Conservation (phyloP, 2,888 invertebrate genomes). For the Tenthredo livida region DNA sequence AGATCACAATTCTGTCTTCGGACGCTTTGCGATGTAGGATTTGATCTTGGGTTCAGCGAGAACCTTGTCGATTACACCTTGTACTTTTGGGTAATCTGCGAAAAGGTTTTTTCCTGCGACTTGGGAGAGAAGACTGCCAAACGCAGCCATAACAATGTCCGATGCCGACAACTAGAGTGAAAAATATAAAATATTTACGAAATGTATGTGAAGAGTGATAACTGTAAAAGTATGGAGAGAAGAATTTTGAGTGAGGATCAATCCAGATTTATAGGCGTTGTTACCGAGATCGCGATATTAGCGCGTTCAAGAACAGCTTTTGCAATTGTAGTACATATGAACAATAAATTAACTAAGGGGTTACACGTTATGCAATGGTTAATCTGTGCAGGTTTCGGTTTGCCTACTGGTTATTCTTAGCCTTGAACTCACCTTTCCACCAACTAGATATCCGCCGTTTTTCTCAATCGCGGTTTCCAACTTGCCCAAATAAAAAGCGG, state of each 20-base stretch:
- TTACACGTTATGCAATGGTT: background rate
- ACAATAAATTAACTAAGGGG: no score
- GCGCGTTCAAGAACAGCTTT: background rate
- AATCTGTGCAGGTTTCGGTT: background rate
- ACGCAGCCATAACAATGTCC: slow-evolving; percentile 76
- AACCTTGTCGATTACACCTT: slow-evolving; percentile 44
- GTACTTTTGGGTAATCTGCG: slow-evolving; percentile 49
- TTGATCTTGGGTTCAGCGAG: slow-evolving; percentile 44
- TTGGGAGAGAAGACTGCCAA: slow-evolving; percentile 72
- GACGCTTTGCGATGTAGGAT: slow-evolving; percentile 63
- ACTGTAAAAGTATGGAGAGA: background rate
- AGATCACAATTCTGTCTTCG: slow-evolving; percentile 65
- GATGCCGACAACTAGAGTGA: slow-evolving; percentile 78
- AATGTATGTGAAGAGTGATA: background rate
- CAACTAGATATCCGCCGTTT: slow-evolving; percentile 72
- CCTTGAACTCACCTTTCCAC: slow-evolving; percentile 69
- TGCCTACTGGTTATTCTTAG: background rate
- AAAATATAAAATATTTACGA: background rate
- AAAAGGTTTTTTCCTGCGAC: background rate
- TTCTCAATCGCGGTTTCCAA: slow-evolving; percentile 70
- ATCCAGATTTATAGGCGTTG: background rate
- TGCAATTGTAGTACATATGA: background rate
- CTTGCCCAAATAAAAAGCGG: slow-evolving; percentile 64
- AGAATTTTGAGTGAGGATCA: background rate
- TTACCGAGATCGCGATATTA: background rate